Conservation (phyloP, 2,113 vertebrate species). For the Cygnus atratus region DNA sequence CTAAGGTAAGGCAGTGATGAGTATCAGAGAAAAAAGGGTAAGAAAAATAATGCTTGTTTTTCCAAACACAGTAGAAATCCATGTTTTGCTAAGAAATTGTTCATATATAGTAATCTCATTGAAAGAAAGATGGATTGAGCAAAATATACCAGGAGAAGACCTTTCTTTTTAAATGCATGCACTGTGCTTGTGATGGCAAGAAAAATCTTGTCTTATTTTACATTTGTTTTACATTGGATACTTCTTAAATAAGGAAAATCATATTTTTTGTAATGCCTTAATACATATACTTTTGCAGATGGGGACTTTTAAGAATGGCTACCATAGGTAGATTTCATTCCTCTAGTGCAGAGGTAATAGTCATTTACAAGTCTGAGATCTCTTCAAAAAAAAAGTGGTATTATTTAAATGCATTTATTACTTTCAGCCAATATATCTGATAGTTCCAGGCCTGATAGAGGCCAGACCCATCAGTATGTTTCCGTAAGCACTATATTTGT, state of each 20-base stretch:
- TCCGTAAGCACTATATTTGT: neutral
- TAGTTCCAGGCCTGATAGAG: neutral
- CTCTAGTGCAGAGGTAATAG: neutral
- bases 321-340: neutral
- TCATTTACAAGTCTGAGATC: neutral
- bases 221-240: neutral
- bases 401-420: conserved; percentile 52
- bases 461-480: neutral
- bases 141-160: neutral
- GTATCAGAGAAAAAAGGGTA: neutral
- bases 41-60: neutral
- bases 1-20: neutral
- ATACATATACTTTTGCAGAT: neutral
- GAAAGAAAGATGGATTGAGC: neutral
- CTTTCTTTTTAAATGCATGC: neutral
- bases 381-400: conserved; percentile 6
- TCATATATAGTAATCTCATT: neutral
- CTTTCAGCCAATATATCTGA: conserved; percentile 27
- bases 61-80: neutral
- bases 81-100: neutral
- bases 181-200: neutral
- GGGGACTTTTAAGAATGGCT: neutral
- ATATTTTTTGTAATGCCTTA: neutral
- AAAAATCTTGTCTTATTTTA: neutral
- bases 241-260: neutral